A percentile compares a stretch with the other conserved stretches of the same genome.
phyloP scores from a whole-genome alignment of 2,797 vertebrate genomes.

The Myotis vivesi region DNA sequence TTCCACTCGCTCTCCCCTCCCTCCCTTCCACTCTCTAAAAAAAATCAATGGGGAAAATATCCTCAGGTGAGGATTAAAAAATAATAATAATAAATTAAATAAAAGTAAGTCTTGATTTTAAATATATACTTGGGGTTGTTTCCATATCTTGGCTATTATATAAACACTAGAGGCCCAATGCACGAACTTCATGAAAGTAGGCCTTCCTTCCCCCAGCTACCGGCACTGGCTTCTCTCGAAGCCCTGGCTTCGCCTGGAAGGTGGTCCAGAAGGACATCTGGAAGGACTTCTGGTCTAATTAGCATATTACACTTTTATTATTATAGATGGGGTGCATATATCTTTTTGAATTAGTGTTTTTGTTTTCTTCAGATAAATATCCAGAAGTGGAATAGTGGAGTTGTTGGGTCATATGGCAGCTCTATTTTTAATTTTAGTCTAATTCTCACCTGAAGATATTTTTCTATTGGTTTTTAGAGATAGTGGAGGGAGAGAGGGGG shows the following conservation, averaged over 20 bases:
- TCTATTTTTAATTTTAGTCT: neutral
- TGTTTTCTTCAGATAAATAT: neutral
- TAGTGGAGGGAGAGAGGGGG: neutral
- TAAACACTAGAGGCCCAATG: neutral
- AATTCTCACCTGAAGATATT: neutral
- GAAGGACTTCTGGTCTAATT: too few species aligned
- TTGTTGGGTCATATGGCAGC: neutral
- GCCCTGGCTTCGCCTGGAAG: too few species aligned
- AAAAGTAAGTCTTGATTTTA: constrained; percentile 43
- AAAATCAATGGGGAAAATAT: too few species aligned
- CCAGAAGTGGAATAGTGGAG: neutral
- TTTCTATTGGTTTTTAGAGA: neutral
- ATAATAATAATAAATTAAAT: neutral
- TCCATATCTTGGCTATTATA: neutral
- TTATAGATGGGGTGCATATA: neutral
- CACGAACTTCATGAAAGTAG: too few species aligned
- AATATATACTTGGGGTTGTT: neutral
- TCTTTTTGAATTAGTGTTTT: neutral
- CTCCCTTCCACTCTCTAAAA: too few species aligned
- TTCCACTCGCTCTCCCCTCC: too few species aligned
- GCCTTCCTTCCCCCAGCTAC: too few species aligned
- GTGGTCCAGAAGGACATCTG: too few species aligned
- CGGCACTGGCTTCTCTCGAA: too few species aligned
- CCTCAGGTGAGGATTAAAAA: too few species aligned
- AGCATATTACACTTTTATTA: too few species aligned